Evolutionary conservation across 2,797 vertebrate species (phyloP), one percentile per base, ranked within the genome.

Genomic region (Morus bassanus): DNA sequence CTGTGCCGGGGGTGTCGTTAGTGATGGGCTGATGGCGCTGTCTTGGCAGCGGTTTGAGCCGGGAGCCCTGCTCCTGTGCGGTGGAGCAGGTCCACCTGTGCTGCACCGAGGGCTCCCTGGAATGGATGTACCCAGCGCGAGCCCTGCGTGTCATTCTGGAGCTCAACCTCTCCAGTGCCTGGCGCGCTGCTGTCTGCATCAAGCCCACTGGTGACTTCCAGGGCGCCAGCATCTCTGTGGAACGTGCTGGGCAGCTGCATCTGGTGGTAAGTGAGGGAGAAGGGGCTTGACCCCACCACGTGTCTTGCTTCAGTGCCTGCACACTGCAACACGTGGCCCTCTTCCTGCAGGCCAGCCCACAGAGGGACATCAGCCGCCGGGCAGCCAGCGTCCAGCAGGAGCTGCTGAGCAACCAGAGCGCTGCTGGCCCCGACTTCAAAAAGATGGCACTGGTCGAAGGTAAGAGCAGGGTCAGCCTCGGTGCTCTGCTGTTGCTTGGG

Each of bases 31-130:
- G 11, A 4, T 21, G n/a, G 37, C 24, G 0, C 60, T 89, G 41
- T 24, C 31, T 69, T 25, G 63, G 72, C 96, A 99, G 98, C 11
- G 98, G 98, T 63, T 81, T 98, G 90, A 97, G 95, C 84, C 70
- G 97, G 82, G 98, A 96, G 13, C 82, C 94, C 19, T 91, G 93
- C 24, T 96, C 98, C 57, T 93, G 98, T 2, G 95, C 98, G 0
- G 98, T 99, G 33, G 98, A 98, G 63, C 99, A 99, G 97, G 98
- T 98, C 67, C 98, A 96, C 23, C 97, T 99, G 57, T 98, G 98
- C 89, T 99, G 99, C 75, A 98, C 98, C 0, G 95, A 98, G 80
- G 98, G 98, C 23, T 98, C 96, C 8, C 97, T 99, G 82, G 96
- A 97, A 76, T 98, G 98, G 98, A 39, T 98, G 50, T 98, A 98